These are phyloP conservation scores for Ladona fulva DNA, from an alignment of 1,140 invertebrate genomes.

Conservation along the genomic window DNA sequence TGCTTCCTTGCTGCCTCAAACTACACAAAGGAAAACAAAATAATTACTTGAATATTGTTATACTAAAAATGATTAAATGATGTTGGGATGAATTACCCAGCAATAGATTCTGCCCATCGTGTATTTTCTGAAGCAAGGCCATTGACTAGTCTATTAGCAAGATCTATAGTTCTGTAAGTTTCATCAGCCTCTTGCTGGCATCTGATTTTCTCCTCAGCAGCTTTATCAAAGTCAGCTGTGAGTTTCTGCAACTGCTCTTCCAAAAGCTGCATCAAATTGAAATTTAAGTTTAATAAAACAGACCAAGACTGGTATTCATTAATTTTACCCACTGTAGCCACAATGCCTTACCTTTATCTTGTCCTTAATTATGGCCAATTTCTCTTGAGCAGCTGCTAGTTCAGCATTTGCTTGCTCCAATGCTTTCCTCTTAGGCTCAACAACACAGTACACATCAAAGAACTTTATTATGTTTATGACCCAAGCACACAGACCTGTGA, in stretches of 20 bases:
- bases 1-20: constrained; percentile 51
- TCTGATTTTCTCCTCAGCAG: constrained; percentile 74
- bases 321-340: not conserved
- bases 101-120: constrained; percentile 66
- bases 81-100: constrained; percentile 33
- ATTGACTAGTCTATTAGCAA: constrained; percentile 86
- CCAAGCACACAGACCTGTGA: constrained; percentile 72
- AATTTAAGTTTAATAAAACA: not conserved
- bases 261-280: constrained; percentile 48
- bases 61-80: not conserved
- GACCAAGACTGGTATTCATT: not conserved
- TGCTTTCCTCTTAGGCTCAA: constrained; percentile 80
- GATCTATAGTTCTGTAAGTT: constrained; percentile 73
- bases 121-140: constrained; percentile 89
- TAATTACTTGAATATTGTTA: not conserved
- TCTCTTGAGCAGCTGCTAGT: constrained; percentile 66
- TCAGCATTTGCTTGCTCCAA: constrained; percentile 77
- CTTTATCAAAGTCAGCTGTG: constrained; percentile 72
- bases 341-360: constrained; percentile 44
- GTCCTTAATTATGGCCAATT: constrained; percentile 54
- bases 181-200: constrained; percentile 80
- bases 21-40: constrained; percentile 27
- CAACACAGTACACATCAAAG: constrained; percentile 84
- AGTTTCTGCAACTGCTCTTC: constrained; percentile 67
- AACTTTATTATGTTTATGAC: constrained; percentile 88